A percentile compares a stretch with the other conserved stretches of the same genome.
Evolutionary conservation across 2,888 invertebrate genomes (phyloP).

Genomic region (Pterostichus madidus): DNA sequence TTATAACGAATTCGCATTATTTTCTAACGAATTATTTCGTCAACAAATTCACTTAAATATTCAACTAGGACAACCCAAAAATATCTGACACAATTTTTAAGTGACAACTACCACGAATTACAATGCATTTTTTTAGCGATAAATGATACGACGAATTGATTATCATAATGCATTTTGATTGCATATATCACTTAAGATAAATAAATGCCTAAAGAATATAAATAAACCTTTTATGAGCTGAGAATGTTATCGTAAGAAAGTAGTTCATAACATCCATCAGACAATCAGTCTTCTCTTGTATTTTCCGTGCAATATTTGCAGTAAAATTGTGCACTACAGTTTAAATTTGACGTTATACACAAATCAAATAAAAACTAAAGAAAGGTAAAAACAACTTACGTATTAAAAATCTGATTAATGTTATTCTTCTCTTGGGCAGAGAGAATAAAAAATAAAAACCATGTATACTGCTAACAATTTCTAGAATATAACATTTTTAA

Average conservation of each 20-base stretch:
- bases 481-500: slow-evolving; percentile 48
- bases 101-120: not conserved
- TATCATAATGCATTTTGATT: not conserved
- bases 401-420: slow-evolving; percentile 55
- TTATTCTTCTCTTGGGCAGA: slow-evolving; percentile 47
- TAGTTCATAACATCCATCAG: too few species aligned
- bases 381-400: slow-evolving; percentile 62
- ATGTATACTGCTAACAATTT: slow-evolving; percentile 44
- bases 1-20: not conserved
- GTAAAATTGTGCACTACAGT: not conserved
- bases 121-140: not conserved
- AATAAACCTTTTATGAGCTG: not conserved
- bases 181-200: not conserved
- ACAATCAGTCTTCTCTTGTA: too few species aligned
- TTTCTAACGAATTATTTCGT: not conserved
- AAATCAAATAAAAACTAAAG: slow-evolving; percentile 3
- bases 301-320: too few species aligned
- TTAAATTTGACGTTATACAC: not conserved
- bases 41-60: not conserved
- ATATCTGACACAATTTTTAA: not conserved
- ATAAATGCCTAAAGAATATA: not conserved
- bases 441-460: slow-evolving; percentile 46
- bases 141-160: not conserved
- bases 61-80: not conserved
- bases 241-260: too few species aligned